Percentiles rank a stretch among this genome's conserved stretches.
Conservation (phyloP, 2,113 vertebrate species). For the Donacobius atricapilla region DNA sequence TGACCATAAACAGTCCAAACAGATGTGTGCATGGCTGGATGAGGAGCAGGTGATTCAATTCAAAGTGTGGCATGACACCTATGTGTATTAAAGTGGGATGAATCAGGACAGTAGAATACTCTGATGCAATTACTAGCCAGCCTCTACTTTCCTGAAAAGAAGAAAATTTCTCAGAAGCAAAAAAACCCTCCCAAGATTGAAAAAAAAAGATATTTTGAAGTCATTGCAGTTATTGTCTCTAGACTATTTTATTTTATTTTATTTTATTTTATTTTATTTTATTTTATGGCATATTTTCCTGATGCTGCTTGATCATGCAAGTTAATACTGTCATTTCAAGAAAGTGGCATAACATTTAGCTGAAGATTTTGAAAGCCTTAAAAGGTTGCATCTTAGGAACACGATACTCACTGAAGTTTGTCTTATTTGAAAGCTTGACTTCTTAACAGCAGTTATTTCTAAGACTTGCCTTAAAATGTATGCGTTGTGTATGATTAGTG, state of each 20-base stretch:
- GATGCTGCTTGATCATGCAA: not conserved
- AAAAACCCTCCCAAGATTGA: not conserved
- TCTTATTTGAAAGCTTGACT: not conserved
- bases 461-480: not conserved
- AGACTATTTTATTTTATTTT: not conserved
- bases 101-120: not conserved
- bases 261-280: not conserved
- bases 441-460: not conserved
- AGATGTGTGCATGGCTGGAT: not conserved
- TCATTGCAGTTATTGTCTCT: not conserved
- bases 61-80: not conserved
- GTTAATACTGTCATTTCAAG: not conserved
- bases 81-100: not conserved
- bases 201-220: not conserved
- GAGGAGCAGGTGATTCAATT: not conserved
- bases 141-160: not conserved
- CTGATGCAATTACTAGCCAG: not conserved
- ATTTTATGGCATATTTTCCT: not conserved
- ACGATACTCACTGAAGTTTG: not conserved
- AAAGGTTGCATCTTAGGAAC: not conserved
- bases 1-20: not conserved
- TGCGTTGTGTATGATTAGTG: not conserved
- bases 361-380: not conserved
- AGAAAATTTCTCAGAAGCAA: not conserved
- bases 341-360: not conserved